A percentile compares a stretch with the other conserved stretches of the same genome.
These are phyloP conservation scores for Bembecia ichneumoniformis DNA, from an alignment of 2,888 invertebrate species.

Conservation along the genomic window DNA sequence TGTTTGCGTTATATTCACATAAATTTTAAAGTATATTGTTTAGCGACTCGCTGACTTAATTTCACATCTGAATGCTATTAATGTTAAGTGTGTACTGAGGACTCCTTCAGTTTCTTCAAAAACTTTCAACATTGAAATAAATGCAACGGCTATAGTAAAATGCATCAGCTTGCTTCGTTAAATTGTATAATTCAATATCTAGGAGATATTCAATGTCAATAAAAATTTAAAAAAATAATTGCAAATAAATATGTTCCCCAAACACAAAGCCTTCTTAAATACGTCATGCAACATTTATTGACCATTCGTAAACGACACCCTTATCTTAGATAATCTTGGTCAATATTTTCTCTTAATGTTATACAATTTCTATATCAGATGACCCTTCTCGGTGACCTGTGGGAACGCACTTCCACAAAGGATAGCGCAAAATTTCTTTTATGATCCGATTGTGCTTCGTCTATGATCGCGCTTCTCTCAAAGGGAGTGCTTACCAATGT, in stretches of 20 bases:
- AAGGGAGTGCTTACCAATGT: no score
- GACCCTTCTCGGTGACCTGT: conserved; percentile 40
- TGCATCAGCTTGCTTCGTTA: no score
- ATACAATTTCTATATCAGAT: conserved; percentile 48
- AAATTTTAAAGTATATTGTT: conserved; percentile 3
- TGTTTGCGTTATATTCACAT: conserved; percentile 18
- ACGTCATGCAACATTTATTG: not conserved
- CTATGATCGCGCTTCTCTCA: not conserved
- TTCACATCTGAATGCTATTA: conserved; percentile 20
- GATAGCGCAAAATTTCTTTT: conserved; percentile 11
- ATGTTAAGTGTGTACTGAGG: conserved; percentile 12
- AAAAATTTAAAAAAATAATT: not conserved
- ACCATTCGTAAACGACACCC: conserved; percentile 21
- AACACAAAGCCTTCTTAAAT: no score
- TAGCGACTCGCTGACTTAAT: conserved; percentile 25
- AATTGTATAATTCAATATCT: no score
- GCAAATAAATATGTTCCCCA: no score
- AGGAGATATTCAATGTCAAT: no score
- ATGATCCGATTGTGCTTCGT: conserved; percentile 1
- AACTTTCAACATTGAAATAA: no score
- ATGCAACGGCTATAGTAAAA: no score
- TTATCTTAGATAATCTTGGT: conserved; percentile 45
- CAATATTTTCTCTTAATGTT: conserved; percentile 54
- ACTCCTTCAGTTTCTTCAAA: no score
- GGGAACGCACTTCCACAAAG: conserved; percentile 37